phyloP scores from a whole-genome alignment of 2,113 vertebrate genomes.

The Sus scrofa region DNA sequence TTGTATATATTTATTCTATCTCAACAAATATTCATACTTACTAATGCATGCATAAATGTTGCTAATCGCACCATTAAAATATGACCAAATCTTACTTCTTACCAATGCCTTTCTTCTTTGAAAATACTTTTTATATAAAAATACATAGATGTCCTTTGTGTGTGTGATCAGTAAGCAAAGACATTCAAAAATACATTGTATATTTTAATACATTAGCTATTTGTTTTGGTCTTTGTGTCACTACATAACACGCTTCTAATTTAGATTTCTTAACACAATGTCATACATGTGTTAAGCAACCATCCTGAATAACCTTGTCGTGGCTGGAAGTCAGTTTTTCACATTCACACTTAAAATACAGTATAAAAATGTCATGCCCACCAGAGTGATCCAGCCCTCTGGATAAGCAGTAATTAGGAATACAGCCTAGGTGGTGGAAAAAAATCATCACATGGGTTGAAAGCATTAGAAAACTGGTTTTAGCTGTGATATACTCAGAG shows the following conservation, averaged over 20 bases:
- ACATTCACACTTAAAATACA: slow-evolving; percentile 80
- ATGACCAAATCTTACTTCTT: slow-evolving; percentile 68
- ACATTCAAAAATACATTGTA: slow-evolving; percentile 69
- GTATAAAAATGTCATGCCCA: slow-evolving; percentile 76
- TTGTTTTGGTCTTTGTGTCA: slow-evolving; percentile 80
- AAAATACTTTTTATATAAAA: slow-evolving; percentile 63
- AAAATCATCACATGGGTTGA: background rate
- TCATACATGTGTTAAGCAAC: background rate
- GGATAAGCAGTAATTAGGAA: slow-evolving; percentile 80
- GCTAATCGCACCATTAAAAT: background rate
- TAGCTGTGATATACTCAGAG: slow-evolving; percentile 37
- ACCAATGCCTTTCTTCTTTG: slow-evolving; percentile 67
- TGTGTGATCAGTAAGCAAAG: slow-evolving; percentile 76
- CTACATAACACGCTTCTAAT: slow-evolving; percentile 67
- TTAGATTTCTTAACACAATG: slow-evolving; percentile 7
- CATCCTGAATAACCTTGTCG: background rate
- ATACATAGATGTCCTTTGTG: slow-evolving; percentile 62
- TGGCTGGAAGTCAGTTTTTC: slow-evolving; percentile 75
- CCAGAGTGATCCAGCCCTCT: slow-evolving; percentile 80
- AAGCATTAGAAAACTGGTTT: slow-evolving; percentile 45
- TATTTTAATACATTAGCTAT: slow-evolving; percentile 80
- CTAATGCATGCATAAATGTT: background rate
- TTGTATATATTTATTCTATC: background rate
- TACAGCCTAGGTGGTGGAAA: slow-evolving; percentile 22
- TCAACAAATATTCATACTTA: background rate